Conservation (phyloP, 2,888 invertebrate species). For the Eumerus sabulonum region DNA sequence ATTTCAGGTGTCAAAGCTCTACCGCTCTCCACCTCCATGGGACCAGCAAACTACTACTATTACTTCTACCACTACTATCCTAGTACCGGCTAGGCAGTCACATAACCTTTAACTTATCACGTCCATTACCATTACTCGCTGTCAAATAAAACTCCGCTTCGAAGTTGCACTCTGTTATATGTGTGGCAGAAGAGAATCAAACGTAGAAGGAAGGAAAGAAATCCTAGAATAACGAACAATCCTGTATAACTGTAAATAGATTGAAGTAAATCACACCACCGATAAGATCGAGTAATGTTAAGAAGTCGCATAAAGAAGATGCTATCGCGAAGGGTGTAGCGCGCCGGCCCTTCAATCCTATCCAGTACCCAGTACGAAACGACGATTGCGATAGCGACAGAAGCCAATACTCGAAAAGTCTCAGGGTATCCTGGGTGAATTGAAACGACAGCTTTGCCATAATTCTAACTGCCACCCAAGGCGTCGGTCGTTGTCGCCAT, state of each 20-base stretch:
- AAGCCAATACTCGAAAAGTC: neutral
- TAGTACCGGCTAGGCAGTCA: slow-evolving; percentile 41
- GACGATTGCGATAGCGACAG: too few species aligned
- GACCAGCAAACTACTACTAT: slow-evolving; percentile 48
- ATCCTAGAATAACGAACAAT: slow-evolving; percentile 59
- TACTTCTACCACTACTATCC: slow-evolving; percentile 9
- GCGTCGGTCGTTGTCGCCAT: slow-evolving; percentile 69
- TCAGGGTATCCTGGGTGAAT: slow-evolving; percentile 33
- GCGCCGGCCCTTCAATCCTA: neutral
- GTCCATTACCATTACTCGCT: slow-evolving; percentile 68
- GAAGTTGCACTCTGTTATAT: slow-evolving; percentile 59
- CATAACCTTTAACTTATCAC: slow-evolving; percentile 69
- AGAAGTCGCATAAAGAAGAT: slow-evolving; percentile 69
- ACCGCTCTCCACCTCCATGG: slow-evolving; percentile 20
- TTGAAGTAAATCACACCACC: slow-evolving; percentile 68
- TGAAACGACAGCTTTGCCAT: slow-evolving; percentile 67
- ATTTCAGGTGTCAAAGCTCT: slow-evolving; percentile 61
- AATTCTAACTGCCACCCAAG: slow-evolving; percentile 68
- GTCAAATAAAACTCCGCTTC: slow-evolving; percentile 67
- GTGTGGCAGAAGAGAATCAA: slow-evolving; percentile 60
- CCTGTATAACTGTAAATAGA: slow-evolving; percentile 66
- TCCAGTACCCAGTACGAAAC: too few species aligned
- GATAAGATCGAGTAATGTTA: slow-evolving; percentile 68
- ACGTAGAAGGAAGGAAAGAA: slow-evolving; percentile 38
- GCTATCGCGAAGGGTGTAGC: slow-evolving; percentile 65